Base-by-base conservation (phyloP, 2,888 invertebrate genomes). In the Hyposoter dolosus region DNA sequence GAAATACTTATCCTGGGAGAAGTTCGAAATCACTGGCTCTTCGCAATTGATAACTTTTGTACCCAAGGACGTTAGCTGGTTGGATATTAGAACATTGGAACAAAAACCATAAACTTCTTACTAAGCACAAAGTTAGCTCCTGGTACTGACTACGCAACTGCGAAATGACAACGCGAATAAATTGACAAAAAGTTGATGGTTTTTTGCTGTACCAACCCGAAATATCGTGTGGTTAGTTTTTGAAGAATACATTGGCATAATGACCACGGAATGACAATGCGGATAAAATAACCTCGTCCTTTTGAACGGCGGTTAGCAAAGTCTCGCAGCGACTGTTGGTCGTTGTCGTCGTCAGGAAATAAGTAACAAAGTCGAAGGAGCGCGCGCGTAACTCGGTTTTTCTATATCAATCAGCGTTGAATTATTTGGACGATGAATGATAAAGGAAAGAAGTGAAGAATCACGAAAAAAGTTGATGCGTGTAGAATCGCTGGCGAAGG, bases 331-430 rank as follows among this genome's bases (percentile, higher is more conserved):
- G n/a, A 28, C 32, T 10, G 65, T 50, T 19, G 12, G 35, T 19
- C 68, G 60, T n/a, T 28, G 32, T 28, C 17, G 35, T 32, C 56
- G 28, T 60, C 28, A n/a, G 53, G 43, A 28, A 60, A 15, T 1
- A 72, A 53, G 72, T 78, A 68, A 68, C 19, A 83, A 66, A 69
- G 47, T 76, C 71, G 60, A 63, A 23, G 10, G 68, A 66, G 28
- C 28, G 12, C 32, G n/a, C 66, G 23, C 17, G 32, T 28, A 47
- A 45, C 56, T 50, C 43, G 23, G 53, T 56, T 77, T 83, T 81
- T 81, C 60, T 71, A 81, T 84, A 81, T 84, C 80, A 65, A 76
- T 84, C 80, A 60, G 47, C 71, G 69, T 35, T 71, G 80, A 65
- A 76, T 72, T 76, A 80, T 71, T 84, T 76, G 63, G 71, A 76